phyloP scores from a whole-genome alignment of 1,140 invertebrate species.

The Nephila pilipes region DNA sequence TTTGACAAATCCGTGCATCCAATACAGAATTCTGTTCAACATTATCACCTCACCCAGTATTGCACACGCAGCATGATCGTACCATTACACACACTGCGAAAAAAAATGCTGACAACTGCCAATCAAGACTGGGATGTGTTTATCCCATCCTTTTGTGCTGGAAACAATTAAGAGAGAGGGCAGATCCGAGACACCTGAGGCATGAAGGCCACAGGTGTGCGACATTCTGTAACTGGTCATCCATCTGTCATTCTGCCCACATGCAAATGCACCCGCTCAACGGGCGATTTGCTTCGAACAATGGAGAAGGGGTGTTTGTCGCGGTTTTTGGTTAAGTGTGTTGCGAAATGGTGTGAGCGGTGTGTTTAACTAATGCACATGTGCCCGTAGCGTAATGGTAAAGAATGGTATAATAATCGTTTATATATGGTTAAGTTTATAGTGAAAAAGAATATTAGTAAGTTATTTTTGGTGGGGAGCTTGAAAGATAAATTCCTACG shows the following conservation, averaged over 20 bases:
- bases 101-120: conserved; percentile 2
- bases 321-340: background rate
- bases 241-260: background rate
- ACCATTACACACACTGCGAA: background rate
- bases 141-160: background rate
- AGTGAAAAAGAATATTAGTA: too few relatives aligned
- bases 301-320: background rate
- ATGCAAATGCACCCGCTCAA: background rate
- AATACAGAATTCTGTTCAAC: too few relatives aligned
- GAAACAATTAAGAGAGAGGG: conserved; percentile 11
- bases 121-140: background rate
- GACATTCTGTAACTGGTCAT: background rate
- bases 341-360: background rate
- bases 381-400: too few relatives aligned
- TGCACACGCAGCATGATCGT: too few relatives aligned
- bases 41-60: too few relatives aligned
- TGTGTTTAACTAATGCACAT: background rate
- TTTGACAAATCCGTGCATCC: too few relatives aligned
- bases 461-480: too few relatives aligned
- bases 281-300: background rate
- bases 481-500: too few relatives aligned
- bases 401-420: too few relatives aligned
- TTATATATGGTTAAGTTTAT: too few relatives aligned
- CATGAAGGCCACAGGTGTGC: background rate
- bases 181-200: conserved; percentile 22